Conservation (phyloP, 2,113 vertebrate species). For the Odocoileus hemionus region DNA sequence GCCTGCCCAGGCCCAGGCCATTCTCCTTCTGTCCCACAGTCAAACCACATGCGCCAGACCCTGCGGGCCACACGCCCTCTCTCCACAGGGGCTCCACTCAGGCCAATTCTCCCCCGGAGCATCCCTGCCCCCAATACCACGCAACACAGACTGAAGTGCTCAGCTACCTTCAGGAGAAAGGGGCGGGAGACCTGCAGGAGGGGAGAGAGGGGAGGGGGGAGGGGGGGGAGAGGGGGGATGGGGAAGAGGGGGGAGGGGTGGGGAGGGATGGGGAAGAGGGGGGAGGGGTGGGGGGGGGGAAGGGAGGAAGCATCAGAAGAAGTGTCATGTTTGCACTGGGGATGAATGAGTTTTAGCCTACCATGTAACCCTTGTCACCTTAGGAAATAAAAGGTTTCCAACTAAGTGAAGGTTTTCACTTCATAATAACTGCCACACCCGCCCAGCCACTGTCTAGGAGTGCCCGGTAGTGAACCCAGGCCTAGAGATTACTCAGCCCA, state of each 20-base stretch:
- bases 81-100: background rate
- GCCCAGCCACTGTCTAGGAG: slow-evolving; percentile 9
- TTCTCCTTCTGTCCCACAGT: background rate
- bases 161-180: background rate
- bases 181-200: background rate
- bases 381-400: slow-evolving; percentile 57
- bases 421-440: slow-evolving; percentile 48
- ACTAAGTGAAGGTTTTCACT: background rate
- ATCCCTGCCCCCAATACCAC: background rate
- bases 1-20: background rate
- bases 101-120: background rate
- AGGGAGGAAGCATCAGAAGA: background rate
- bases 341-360: background rate
- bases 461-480: slow-evolving; percentile 38
- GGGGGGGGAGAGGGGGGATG: rapidly evolving
- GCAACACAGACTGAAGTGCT: background rate
- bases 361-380: slow-evolving; percentile 19
- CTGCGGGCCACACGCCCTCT: background rate
- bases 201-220: background rate
- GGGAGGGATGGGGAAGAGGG: rapidly evolving
- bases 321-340: background rate
- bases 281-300: rapidly evolving
- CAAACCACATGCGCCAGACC: background rate
- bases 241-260: rapidly evolving
- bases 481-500: background rate